Evolutionary conservation across 2,797 vertebrate genomes (phyloP), one percentile per base, ranked within the genome.

Genomic region (Tamandua tetradactyla): DNA sequence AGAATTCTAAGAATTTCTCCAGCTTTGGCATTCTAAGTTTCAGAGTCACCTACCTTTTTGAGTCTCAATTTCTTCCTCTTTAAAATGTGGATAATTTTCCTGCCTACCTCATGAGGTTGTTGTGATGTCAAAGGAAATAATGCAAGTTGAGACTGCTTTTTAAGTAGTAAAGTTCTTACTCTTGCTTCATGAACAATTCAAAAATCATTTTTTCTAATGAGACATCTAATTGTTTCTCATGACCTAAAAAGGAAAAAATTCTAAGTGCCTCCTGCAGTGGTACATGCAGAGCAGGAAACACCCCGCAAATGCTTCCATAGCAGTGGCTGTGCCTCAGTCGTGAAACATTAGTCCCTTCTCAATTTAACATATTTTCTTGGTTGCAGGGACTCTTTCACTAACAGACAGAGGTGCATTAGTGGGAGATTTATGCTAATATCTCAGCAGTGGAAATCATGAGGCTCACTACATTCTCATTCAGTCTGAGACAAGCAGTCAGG

Each of bases 361-460:
- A 40, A 80, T 96, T 96, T 97, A 97, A 97, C 61, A 10, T 96
- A 96, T 97, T 97, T 97, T 95, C 94, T 94, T 96, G 78, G 96
- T 97, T 96, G 87, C 96, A 93, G 85, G 87, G 96, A 97, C 97
- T 97, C 96, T 95, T 97, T 94, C 13, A 94, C 98, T 96, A 97
- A 95, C 94, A 97, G 97, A 97, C 96, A 98, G 97, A 95, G 96
- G 96, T 87, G 97, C 97, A 98, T 98, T 98, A 98, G 98, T 96
- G 97, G 93, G 98, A 98, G 98, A 98, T 98, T 98, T 98, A 98
- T 98, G 98, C 98, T 97, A 94, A 92, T 97, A 95, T 96, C 97
- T 98, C 97, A 97, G 97, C 97, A 96, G 96, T 97, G 96, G 97
- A 97, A 95, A 98, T 98, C 97, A 97, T 79, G 97, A 98, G 97